Evolutionary conservation across 2,888 invertebrate genomes (phyloP).

Genomic region (Apotomis betuletana): DNA sequence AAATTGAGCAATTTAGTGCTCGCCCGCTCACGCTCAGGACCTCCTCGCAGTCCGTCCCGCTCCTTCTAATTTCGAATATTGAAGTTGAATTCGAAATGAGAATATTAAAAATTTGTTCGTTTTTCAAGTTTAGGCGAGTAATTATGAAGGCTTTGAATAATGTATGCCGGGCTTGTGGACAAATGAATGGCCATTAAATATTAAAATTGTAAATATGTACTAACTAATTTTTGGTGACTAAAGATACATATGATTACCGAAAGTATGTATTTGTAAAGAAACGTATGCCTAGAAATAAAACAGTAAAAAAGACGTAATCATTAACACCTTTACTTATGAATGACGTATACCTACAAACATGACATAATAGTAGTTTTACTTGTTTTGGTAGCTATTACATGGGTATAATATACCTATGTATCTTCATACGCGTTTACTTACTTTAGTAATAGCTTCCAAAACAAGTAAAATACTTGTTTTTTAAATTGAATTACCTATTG

Average conservation of each 20-base stretch:
- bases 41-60: constrained; percentile 54
- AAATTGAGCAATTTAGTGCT: constrained; percentile 82
- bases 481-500: too few relatives aligned
- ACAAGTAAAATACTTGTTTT: too few relatives aligned
- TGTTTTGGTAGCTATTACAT: too few relatives aligned
- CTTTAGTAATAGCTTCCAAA: background rate
- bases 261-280: constrained; percentile 7
- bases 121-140: constrained; percentile 57
- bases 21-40: constrained; percentile 60
- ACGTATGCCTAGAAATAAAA: constrained; percentile 10
- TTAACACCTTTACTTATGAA: constrained; percentile 1
- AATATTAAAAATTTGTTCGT: constrained; percentile 65
- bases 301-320: constrained; percentile 18
- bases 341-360: constrained; percentile 1
- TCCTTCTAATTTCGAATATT: constrained; percentile 54
- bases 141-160: constrained; percentile 55
- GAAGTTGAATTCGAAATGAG: constrained; percentile 63
- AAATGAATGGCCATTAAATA: constrained; percentile 47
- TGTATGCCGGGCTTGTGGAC: constrained; percentile 51
- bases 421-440: too few relatives aligned
- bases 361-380: background rate
- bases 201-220: background rate
- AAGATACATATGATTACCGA: constrained; percentile 6
- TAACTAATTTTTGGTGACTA: background rate
- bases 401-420: too few relatives aligned